Conservation (phyloP, 2,888 invertebrate genomes). For the Orchesellides sinensis region DNA sequence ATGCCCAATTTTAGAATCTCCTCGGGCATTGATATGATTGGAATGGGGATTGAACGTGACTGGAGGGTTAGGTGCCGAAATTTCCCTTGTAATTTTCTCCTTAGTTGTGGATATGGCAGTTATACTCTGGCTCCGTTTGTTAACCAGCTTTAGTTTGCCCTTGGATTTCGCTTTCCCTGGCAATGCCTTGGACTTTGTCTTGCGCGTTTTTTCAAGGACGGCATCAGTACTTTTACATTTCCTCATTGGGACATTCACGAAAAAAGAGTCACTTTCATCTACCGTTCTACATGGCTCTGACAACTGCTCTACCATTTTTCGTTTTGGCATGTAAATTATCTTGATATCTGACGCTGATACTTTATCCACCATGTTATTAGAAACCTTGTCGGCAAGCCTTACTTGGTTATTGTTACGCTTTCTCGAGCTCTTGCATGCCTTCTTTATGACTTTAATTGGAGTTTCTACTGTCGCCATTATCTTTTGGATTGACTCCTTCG, state of each 20-base stretch:
- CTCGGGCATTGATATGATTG: not conserved
- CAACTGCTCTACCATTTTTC: slow-evolving; percentile 21
- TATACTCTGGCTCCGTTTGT: slow-evolving; percentile 8
- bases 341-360: slow-evolving; percentile 55
- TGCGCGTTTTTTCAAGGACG: slow-evolving; percentile 36
- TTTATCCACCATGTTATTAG: not conserved
- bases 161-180: not conserved
- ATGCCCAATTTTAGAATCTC: not conserved
- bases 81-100: not conserved
- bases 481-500: slow-evolving; percentile 32
- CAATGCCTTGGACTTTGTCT: slow-evolving; percentile 16
- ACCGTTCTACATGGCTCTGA: slow-evolving; percentile 31
- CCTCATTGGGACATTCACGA: slow-evolving; percentile 28
- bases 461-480: slow-evolving; percentile 39
- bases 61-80: not conserved
- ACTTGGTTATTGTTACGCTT: not conserved
- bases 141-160: not conserved
- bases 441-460: slow-evolving; percentile 14
- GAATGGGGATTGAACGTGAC: not conserved
- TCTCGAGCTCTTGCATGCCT: not conserved
- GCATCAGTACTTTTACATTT: slow-evolving; percentile 59
- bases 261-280: slow-evolving; percentile 22
- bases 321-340: slow-evolving; percentile 54
- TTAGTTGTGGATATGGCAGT: not conserved
- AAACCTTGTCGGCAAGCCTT: not conserved